phyloP scores from a whole-genome alignment of 2,797 vertebrate species.

The Gorsachius magnificus region DNA sequence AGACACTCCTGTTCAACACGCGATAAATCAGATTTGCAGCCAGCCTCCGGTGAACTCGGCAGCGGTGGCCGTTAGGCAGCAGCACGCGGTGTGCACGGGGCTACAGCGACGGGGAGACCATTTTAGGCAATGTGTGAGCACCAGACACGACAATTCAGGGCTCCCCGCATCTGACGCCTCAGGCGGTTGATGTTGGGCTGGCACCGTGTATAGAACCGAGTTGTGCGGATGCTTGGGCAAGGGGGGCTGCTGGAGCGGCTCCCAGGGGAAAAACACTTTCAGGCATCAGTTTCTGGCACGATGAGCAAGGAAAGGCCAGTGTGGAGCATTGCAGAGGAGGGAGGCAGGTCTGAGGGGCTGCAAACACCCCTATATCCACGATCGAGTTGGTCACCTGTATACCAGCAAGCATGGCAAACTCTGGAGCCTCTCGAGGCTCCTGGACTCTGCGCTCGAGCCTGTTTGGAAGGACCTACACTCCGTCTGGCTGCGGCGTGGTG shows the following conservation, averaged over 20 bases:
- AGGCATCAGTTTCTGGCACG: neutral
- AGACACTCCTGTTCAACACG: neutral
- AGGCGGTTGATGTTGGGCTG: neutral
- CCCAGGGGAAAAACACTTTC: fast-evolving
- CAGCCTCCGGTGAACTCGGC: neutral
- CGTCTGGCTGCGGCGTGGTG: fast-evolving
- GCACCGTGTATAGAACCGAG: fast-evolving
- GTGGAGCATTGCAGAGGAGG: fast-evolving
- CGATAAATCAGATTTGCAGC: slow-evolving; percentile 1
- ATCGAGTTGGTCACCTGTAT: fast-evolving
- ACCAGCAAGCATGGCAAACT: neutral
- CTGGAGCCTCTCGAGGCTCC: neutral
- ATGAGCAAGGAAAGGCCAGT: neutral
- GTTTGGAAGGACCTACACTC: neutral
- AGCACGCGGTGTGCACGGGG: fast-evolving
- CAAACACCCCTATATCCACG: neutral
- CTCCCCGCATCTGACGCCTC: neutral
- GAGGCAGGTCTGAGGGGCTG: neutral
- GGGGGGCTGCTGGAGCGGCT: neutral
- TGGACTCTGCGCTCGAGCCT: fast-evolving
- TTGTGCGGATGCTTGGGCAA: fast-evolving
- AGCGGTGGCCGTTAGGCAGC: neutral
- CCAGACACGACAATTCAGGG: neutral
- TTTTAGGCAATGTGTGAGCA: slow-evolving; percentile 61
- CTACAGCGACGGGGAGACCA: neutral